These are phyloP conservation scores for Leucoraja erinaceus DNA, from an alignment of 2,113 vertebrate species.

Conservation along the genomic window DNA sequence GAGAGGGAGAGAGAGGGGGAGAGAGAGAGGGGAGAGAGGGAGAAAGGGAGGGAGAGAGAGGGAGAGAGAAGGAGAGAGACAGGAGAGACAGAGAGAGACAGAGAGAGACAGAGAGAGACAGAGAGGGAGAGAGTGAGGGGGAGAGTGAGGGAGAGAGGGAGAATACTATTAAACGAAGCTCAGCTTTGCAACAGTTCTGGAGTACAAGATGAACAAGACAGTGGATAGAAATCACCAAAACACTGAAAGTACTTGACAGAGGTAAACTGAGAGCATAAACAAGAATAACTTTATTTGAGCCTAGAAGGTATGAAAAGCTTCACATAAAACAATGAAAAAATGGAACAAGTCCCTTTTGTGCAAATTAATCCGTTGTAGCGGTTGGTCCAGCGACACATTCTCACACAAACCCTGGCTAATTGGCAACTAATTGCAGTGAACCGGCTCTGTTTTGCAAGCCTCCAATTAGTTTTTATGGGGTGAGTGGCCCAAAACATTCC, in stretches of 20 bases:
- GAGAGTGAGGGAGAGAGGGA: too few relatives aligned
- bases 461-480: not conserved
- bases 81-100: too few relatives aligned
- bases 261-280: not conserved
- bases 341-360: not conserved
- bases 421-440: slow-evolving; percentile 15
- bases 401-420: not conserved
- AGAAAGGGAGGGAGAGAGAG: too few relatives aligned
- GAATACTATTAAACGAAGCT: too few relatives aligned
- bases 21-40: too few relatives aligned
- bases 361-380: not conserved
- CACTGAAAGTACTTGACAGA: not conserved
- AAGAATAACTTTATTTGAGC: not conserved
- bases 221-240: not conserved
- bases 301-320: not conserved
- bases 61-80: too few relatives aligned
- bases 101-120: too few relatives aligned
- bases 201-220: not conserved
- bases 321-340: not conserved
- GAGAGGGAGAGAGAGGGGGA: too few relatives aligned
- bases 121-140: too few relatives aligned
- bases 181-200: too few relatives aligned
- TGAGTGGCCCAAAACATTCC: not conserved
- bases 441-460: too few relatives aligned
- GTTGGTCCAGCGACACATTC: too few relatives aligned